Evolutionary conservation across 2,113 vertebrate genomes (phyloP), one percentile per base, ranked within the genome.

Genomic region (Laterallus jamaicensis): DNA sequence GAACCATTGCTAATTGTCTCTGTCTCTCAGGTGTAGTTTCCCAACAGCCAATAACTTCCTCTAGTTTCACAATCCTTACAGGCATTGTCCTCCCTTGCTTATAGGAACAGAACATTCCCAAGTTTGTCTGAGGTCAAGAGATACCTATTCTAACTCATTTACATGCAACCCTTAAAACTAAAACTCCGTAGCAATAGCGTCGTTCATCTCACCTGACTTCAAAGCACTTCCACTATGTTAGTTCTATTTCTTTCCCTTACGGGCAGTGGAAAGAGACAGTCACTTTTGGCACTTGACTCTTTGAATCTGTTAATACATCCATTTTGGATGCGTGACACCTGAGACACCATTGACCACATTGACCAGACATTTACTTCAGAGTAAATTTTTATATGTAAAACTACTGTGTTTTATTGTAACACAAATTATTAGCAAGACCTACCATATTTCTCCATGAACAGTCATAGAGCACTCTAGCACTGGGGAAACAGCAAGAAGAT

Each of bases 261-360:
- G 26, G 64, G 15, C 35, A 83, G 15, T 54, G 68, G 73, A 56
- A 73, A 55, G 16, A 47, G 80, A 37, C 1, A 24, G 40, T 11
- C 15, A 32, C 5, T 70, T 40, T 20, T 58, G 22, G 12, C 50
- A 55, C 3, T 1, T 19, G 9, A 37, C 25, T 74, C 60, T 40
- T 3, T 26, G 32, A 35, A 44, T 39, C 6, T 68, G 6, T 76
- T 76, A n/a, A 18, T 37, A 31, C 54, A 42, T 32, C 29, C 18
- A 47, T 29, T 52, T 56, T 12, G 20, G 52, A 39, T 42, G 9
- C 5, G 20, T 29, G 39, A 26, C 25, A 73, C 6, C 56, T 58
- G 32, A n/a, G 32, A 58, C 31, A 67, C 7, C n/a, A 24, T 3
- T 1, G 2, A 37, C 22, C 21, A 10, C 9, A 19, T 0, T 66